phyloP scores from a whole-genome alignment of 2,113 vertebrate species.

The Laterallus jamaicensis region DNA sequence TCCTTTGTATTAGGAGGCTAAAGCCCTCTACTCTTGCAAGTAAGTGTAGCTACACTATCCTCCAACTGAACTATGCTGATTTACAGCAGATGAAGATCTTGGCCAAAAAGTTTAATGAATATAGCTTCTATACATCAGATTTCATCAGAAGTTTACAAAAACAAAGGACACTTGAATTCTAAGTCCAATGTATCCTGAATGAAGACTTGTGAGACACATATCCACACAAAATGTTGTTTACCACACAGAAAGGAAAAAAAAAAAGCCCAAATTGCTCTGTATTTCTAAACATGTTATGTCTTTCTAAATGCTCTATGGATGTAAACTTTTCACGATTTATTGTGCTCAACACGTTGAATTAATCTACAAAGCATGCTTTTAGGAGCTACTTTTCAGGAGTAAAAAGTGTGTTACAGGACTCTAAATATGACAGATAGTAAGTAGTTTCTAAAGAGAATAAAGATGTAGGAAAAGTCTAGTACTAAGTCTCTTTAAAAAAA shows the following conservation, averaged over 20 bases:
- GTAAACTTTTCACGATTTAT: background rate
- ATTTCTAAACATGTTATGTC: background rate
- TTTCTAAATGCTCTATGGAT: background rate
- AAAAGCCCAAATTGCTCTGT: background rate
- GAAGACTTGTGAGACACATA: background rate
- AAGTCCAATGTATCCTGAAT: background rate
- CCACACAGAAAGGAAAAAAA: background rate
- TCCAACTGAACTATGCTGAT: background rate
- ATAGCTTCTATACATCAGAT: background rate
- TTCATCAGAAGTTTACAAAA: background rate
- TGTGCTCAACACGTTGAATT: background rate
- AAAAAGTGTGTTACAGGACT: background rate
- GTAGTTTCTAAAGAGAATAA: background rate
- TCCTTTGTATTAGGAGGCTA: background rate
- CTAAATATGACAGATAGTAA: background rate
- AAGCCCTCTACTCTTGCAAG: background rate
- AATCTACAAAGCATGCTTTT: background rate
- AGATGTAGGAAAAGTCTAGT: background rate
- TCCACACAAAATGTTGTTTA: background rate
- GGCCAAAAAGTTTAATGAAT: background rate
- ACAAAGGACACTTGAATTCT: background rate
- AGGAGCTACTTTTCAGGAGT: constrained; percentile 52
- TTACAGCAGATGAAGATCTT: background rate
- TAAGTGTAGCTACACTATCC: background rate
- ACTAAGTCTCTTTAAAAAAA: background rate